A percentile compares a stretch with the other conserved stretches of the same genome.
Conservation (phyloP, 2,797 vertebrate genomes). For the Phoxinus dragarum region DNA sequence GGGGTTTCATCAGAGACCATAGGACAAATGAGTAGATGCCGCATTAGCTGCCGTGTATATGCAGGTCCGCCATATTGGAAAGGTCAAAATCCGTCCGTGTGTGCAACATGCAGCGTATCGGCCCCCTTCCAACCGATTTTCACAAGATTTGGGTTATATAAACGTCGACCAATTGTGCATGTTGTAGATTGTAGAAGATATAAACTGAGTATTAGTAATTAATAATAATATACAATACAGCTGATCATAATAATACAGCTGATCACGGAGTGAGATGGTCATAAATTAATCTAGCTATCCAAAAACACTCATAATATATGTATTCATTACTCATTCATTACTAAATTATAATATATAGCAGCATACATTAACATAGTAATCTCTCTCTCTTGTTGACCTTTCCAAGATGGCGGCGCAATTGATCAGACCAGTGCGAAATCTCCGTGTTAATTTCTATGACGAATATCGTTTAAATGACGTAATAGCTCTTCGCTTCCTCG, state of each 20-base stretch:
- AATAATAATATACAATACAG: neutral
- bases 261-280: neutral
- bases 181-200: neutral
- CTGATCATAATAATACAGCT: neutral
- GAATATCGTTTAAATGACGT: neutral
- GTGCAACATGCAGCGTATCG: neutral
- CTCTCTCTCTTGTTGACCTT: constrained; percentile 7
- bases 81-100: neutral
- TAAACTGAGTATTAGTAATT: neutral
- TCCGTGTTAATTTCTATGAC: neutral
- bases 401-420: neutral
- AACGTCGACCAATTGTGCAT: neutral
- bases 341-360: neutral
- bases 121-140: neutral
- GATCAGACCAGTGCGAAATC: neutral
- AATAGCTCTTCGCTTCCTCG: neutral
- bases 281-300: neutral
- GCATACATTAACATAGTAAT: neutral
- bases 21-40: rapidly evolving
- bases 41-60: neutral
- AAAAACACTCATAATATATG: neutral
- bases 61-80: constrained; percentile 7
- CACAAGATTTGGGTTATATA: neutral
- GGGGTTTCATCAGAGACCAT: constrained; percentile 54
- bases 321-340: neutral